A percentile compares a stretch with the other conserved stretches of the same genome.
phyloP scores from a whole-genome alignment of 2,113 vertebrate species.

The Hemicordylus capensis region DNA sequence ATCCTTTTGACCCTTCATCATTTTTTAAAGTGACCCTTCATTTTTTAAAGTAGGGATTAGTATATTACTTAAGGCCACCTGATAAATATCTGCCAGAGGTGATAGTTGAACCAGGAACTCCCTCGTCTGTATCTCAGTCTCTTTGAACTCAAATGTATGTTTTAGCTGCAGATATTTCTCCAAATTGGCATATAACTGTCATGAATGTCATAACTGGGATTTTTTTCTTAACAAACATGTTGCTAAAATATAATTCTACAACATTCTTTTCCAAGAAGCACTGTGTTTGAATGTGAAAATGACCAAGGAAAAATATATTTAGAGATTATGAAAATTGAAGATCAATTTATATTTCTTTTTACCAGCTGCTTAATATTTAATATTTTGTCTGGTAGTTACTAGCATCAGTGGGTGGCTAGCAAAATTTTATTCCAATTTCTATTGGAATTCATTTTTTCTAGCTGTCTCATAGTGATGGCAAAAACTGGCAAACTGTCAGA shows the following conservation, averaged over 20 bases:
- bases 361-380: not conserved
- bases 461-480: not conserved
- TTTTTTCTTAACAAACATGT: not conserved
- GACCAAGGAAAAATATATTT: not conserved
- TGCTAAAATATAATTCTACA: not conserved
- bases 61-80: no score
- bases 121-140: not conserved
- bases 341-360: not conserved
- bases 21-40: no score
- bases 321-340: not conserved
- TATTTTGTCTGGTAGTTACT: not conserved
- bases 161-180: not conserved
- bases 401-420: not conserved
- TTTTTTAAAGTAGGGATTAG: no score
- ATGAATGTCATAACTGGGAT: not conserved
- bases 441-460: not conserved
- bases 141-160: not conserved
- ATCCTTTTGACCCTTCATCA: no score
- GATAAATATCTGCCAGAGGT: no score
- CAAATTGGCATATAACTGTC: not conserved
- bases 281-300: not conserved
- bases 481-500: not conserved
- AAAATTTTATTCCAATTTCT: not conserved
- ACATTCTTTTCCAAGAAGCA: not conserved
- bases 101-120: not conserved